Base-by-base conservation (phyloP, 37 sponge, comb jelly and placozoan genomes). In the Chondrosia reniformis region DNA sequence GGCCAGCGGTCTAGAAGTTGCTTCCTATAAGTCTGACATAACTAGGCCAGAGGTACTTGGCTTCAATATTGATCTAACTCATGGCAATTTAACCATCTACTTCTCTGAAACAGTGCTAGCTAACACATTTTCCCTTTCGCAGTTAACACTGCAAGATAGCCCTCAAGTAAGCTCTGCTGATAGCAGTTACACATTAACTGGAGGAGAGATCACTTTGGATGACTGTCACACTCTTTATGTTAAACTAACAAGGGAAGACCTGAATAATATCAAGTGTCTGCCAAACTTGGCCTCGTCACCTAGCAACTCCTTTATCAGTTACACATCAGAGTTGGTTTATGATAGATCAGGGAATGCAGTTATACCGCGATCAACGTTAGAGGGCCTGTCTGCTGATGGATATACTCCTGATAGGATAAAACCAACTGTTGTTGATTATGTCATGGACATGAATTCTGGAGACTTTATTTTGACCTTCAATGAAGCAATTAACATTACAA, bases 41-140 rank as follows among this genome's bases (percentile, higher is more conserved):
- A 95, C 93, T n/a, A n/a, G 34, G 0, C 96, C 96, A 33, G 57
- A 59, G 59, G 66, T 95, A 6, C 32, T 75, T 25, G 63, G 52
- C 1, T 95, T 92, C 49, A 22, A 80, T 37, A 36, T 95, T 5
- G 80, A 95, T 45, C 82, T 95, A 37, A 89, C 87, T 21, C 52
- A 32, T 78, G 96, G 87, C 15, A 73, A 43, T 33, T 9, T 92
- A 24, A 55, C 69, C 17, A 52, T 95, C 21, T 84, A 59, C 31
- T 95, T 95, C 85, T 87, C 87, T 33, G 96, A 95, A 55, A 89
- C 87, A 19, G 90, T 95, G 3, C 78, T 34, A 43, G 89, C 88
- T 22, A 57, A 72, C 0, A 84, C 75, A 7, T 84, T 95, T 62
- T 46, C 84, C 22, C 85, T 86, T 0, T 79, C 46, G 17, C 66